Evolutionary conservation across 2,113 vertebrate species (phyloP), one percentile per base, ranked within the genome.

Genomic region (Synchiropus splendidus): DNA sequence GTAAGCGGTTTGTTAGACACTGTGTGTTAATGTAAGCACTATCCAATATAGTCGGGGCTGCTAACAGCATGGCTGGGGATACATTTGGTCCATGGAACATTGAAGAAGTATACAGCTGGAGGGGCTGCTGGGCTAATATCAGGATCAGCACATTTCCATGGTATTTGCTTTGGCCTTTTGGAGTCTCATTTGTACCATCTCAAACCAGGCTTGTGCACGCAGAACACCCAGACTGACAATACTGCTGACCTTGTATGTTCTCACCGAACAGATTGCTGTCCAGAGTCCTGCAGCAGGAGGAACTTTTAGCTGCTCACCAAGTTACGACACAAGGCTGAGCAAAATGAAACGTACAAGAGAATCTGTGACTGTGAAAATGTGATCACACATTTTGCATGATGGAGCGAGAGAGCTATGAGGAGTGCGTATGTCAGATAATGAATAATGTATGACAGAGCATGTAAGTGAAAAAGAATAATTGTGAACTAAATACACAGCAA

Each of bases 1-100:
- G 90, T 93, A 93, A 93, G 92, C 92, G 91, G 92, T 96, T 94
- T 94, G 92, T 96, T 96, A 94, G 92, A 96, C 92, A 94, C 89
- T 92, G 88, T 87, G 89, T 90, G 92, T 93, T 79, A 94, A 94
- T 94, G 91, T 94, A 94, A 92, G 91, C 92, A 91, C 92, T 93
- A 93, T 90, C 92, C 92, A 92, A 92, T 96, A 92, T 94, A 91
- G 89, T 92, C 88, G 88, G 90, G 90, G 91, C 90, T 92, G 91
- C 89, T 96, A 93, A 92, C 92, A 91, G 92, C 90, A 86, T 90
- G 88, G 86, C 88, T 87, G 88, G 92, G 92, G 89, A 89, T 86
- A 88, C 86, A 86, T 90, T 87, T 90, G 90, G 91, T 92, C 89
- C 85, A 81, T 75, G 85, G 86, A 91, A 91, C 90, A 88, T 42